Base-by-base conservation (phyloP, 1,140 invertebrate genomes). In the Spodoptera litura region DNA sequence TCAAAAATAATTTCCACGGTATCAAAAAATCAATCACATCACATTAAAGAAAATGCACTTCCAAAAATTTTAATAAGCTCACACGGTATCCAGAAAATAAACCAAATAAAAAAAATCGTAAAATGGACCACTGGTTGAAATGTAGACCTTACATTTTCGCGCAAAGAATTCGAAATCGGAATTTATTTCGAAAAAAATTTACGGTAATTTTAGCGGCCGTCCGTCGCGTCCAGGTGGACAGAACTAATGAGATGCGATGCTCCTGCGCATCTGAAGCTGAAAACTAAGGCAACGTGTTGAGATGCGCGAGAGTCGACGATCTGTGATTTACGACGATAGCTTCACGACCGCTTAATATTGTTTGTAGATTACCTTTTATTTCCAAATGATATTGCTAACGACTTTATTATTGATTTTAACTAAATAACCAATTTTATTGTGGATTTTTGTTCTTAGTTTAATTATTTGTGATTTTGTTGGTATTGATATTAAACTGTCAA, bases 221-320 rank as follows among this genome's bases (percentile, higher is more conserved):
- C 74, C 79, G 79, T 64, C 66, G 56, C 78, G 81, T 85, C 81
- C 86, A 85, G 87, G 83, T 86, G 78, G 78, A 85, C 83, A 85
- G 83, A 84, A 83, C 84, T 87, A 82, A 83, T 77, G 74, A 77
- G 74, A 77, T 56, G 53, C 35, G 74, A 51, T 58, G 53, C 52
- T 77, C 80, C 64, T 62, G 55, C 68, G 79, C 80, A 35, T 82
- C 79, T 80, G 83, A 89, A 87, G 76, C 89, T 91, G 89, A 91
- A 89, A 89, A 80, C 70, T 87, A 89, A 87, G 84, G 71, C 82
- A 79, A 82, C 78, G 89, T 70, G 38, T 81, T 87, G 88, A 87
- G 80, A 12, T 62, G 52, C 82, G 78, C 77, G 13, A 27, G 20
- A 66, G 59, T 62, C 35, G 31, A 25, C 25, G 51, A 27, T 25